phyloP scores from a whole-genome alignment of 1,140 invertebrate genomes.

The Scaptomyza pallida region DNA sequence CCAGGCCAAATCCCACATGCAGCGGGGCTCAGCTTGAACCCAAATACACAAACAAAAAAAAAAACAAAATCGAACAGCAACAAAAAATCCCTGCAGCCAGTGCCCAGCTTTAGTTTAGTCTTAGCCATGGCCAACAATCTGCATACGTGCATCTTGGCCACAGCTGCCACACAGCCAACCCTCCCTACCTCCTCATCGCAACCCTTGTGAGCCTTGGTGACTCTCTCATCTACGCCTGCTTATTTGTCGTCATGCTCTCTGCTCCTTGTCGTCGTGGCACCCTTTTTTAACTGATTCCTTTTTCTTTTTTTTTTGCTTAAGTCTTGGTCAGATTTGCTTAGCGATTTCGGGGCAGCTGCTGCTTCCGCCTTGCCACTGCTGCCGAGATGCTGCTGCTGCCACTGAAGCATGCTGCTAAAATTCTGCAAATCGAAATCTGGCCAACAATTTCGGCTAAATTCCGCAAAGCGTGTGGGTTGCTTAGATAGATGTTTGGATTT shows the following conservation, averaged over 20 bases:
- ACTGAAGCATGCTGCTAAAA: conserved; percentile 24
- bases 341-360: conserved; percentile 30
- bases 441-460: conserved; percentile 41
- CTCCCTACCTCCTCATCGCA: not conserved
- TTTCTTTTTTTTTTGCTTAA: conserved; percentile 1
- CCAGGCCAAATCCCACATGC: conserved; percentile 34
- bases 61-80: too few species aligned
- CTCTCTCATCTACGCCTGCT: conserved; percentile 46
- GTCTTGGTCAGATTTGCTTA: conserved; percentile 34
- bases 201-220: not conserved
- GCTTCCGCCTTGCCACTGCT: conserved; percentile 36
- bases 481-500: conserved; percentile 24
- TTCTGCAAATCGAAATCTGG: conserved; percentile 41
- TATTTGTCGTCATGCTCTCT: conserved; percentile 43
- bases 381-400: not conserved
- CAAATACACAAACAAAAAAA: too few species aligned
- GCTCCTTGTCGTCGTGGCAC: conserved; percentile 37
- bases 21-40: conserved; percentile 55
- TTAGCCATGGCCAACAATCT: conserved; percentile 68
- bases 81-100: conserved; percentile 50
- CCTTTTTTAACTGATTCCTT: conserved; percentile 39
- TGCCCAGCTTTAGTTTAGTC: conserved; percentile 35
- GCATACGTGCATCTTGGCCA: conserved; percentile 78
- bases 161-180: conserved; percentile 42
- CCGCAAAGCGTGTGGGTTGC: conserved; percentile 48